Evolutionary conservation across 2,797 vertebrate species (phyloP), one percentile per base, ranked within the genome.

Genomic region (Erethizon dorsatum): DNA sequence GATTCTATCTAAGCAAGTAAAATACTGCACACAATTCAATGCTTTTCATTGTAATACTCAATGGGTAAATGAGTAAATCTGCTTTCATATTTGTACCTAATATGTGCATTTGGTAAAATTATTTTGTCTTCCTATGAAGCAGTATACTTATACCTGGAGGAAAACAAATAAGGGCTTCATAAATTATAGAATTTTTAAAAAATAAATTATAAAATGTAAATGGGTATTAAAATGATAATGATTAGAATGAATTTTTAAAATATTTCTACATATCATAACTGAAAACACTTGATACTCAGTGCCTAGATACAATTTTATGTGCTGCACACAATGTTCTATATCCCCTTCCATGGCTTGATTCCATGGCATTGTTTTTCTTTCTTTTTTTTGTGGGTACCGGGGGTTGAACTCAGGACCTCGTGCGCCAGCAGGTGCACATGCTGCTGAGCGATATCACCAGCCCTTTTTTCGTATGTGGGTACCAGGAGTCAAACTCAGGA

Each of bases 1-100:
- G 85, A 95, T 89, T 90, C 15, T 37, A 85, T 18, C 17, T 80
- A 83, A n/a, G 26, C 33, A 82, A 94, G 73, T 84, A 92, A 92
- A 89, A 94, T 83, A 90, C 56, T 71, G 17, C 88, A 59, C 82
- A 59, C 37, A 86, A 56, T 82, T 80, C 24, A 77, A 56, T 89
- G 83, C 59, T 88, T 54, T 96, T 85, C 75, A 91, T 52, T 88
- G 22, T 77, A 52, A 33, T 67, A 91, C 57, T 86, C 59, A 89
- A 77, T 71, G 18, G 4, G 31, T 31, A 67, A 10, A 67, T 96
- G 31, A 85, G 47, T 28, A 93, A 90, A 73, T 57, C 14, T 96
- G 26, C 4, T 90, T 90, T 90, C 61, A 90, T 63, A 57, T 9
- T 82, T 52, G 6, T 65, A n/a, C 13, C 73, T 73, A 28, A 52